Evolutionary conservation across 2,113 vertebrate genomes (phyloP).

Genomic region (Brienomyrus brachyistius): DNA sequence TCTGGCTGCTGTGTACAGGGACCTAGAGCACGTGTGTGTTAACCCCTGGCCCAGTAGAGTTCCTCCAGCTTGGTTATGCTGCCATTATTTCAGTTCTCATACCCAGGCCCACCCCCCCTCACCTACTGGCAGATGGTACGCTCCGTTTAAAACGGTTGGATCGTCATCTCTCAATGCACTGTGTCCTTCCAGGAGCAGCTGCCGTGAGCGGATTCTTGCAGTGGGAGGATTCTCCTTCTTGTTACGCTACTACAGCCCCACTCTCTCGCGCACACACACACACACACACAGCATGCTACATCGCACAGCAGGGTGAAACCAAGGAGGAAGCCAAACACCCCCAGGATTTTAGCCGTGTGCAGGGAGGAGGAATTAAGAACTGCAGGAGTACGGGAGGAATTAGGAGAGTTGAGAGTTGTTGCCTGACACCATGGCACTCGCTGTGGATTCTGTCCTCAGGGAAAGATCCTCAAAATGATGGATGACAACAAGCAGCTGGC

Average conservation of each 20-base stretch:
- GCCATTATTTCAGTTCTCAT: neutral
- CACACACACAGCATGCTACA: neutral
- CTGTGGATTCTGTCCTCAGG: constrained; percentile 77
- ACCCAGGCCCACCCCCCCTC: constrained; percentile 22
- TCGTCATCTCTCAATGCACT: constrained; percentile 60
- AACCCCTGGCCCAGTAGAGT: constrained; percentile 24
- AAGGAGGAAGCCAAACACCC: constrained; percentile 19
- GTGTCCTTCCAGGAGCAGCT: constrained; percentile 64
- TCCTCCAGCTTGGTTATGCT: constrained; percentile 35
- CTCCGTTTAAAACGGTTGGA: constrained; percentile 64
- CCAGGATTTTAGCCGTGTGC: constrained; percentile 9
- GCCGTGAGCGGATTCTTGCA: constrained; percentile 53
- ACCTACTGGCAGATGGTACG: constrained; percentile 58
- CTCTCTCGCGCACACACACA: neutral
- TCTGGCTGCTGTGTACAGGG: constrained; percentile 29
- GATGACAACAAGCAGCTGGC: constrained; percentile 88
- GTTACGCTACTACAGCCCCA: neutral
- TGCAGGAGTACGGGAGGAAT: constrained; percentile 4
- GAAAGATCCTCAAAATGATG: constrained; percentile 88
- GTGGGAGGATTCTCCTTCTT: constrained; percentile 39
- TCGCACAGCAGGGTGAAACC: constrained; percentile 23
- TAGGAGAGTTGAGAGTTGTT: constrained; percentile 40
- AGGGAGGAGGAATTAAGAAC: constrained; percentile 34
- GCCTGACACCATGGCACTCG: constrained; percentile 74
- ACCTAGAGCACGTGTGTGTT: constrained; percentile 30